phyloP scores from a whole-genome alignment of 2,113 vertebrate species.

The Urocitellus parryii region DNA sequence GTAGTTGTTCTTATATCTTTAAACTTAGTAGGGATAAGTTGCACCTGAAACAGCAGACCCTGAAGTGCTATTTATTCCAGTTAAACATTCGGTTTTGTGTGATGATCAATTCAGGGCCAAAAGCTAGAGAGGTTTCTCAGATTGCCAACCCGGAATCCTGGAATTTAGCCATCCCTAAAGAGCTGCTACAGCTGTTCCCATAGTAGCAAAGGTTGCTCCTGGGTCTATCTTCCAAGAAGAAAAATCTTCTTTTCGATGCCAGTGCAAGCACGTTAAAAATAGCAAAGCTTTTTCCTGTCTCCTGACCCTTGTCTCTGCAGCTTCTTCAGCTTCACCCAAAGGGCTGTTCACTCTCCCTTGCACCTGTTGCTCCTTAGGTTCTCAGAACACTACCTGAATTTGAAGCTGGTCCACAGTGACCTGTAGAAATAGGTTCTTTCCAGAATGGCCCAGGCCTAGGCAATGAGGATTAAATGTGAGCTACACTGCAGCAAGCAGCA shows the following conservation, averaged over 20 bases:
- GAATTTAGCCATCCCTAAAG: slow-evolving; percentile 77
- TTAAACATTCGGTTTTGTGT: slow-evolving; percentile 85
- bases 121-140: slow-evolving; percentile 77
- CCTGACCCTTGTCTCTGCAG: neutral
- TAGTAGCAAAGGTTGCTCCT: slow-evolving; percentile 70
- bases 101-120: slow-evolving; percentile 84
- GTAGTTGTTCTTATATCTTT: slow-evolving; percentile 80
- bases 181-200: slow-evolving; percentile 78
- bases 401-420: neutral
- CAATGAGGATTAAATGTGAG: neutral
- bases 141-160: slow-evolving; percentile 79
- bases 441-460: neutral
- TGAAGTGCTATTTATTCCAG: slow-evolving; percentile 85
- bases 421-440: neutral
- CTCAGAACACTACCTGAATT: neutral
- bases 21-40: slow-evolving; percentile 79
- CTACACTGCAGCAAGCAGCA: neutral
- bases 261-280: slow-evolving; percentile 25
- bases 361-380: neutral
- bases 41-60: slow-evolving; percentile 87
- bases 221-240: slow-evolving; percentile 52
- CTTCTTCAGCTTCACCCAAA: neutral
- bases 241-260: neutral
- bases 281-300: neutral
- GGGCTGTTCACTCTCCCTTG: neutral